Base-by-base conservation (phyloP, 2,797 vertebrate species). In the Sebastes reedi region DNA sequence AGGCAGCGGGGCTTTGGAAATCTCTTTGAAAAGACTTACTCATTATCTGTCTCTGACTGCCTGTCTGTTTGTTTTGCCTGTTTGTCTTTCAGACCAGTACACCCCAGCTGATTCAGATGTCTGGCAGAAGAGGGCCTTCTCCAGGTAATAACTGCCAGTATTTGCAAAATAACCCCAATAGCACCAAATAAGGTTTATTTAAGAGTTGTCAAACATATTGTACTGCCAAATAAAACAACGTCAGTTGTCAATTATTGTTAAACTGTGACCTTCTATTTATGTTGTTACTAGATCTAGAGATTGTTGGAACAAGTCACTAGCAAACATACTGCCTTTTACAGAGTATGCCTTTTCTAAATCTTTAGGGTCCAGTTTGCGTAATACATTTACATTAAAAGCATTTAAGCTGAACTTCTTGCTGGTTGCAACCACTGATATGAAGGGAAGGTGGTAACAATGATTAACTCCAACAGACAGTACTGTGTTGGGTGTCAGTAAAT, bases 91-190 rank as follows among this genome's bases (percentile, higher is more conserved):
- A 94, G 91, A 67, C 42, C 11, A 20, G 16, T 18, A 13, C 29
- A 10, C 42, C 77, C n/a, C 72, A 71, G 29, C 75, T 39, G 14
- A 42, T 75, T 68, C 84, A 77, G 75, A 89, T 67, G 50, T 75
- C 87, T 80, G 34, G 5, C 30, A 88, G 77, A 72, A 73, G 70
- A 80, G 39, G 54, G 20, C 56, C 91, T 69, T 90, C 90, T 78
- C 78, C 90, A 89, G 94, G 94, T 95, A 93, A 14, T 16, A n/a
- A 75, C n/a, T 69, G 27, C 34, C 1, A 22, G 58, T 11, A 22
- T 3, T 6, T 18, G 30, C 24, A 67, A 67, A 60, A 55, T 74
- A 22, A 56, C 22, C 22, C 8, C 6, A 50, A 58, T 36, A 39
- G 9, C 18, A 61, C 3, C 39, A n/a, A 56, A 64, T 18, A 2